phyloP scores from a whole-genome alignment of 2,888 invertebrate genomes.

The Pocota personata region DNA sequence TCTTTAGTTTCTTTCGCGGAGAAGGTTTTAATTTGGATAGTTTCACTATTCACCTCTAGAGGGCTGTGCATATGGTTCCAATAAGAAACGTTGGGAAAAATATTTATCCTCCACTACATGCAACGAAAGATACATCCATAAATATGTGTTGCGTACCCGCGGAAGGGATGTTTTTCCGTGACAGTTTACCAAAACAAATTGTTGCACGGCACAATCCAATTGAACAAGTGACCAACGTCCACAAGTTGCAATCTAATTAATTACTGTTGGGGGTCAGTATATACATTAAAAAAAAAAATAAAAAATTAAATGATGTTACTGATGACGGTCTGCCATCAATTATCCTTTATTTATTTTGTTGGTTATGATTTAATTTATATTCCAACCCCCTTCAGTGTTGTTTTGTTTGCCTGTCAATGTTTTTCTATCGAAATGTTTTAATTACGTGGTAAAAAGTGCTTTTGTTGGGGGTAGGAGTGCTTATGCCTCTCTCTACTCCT shows the following conservation, averaged over 20 bases:
- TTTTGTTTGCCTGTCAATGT: background rate
- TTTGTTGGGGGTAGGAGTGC: background rate
- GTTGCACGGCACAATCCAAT: too few relatives aligned
- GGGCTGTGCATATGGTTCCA: background rate
- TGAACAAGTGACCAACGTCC: too few relatives aligned
- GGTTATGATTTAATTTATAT: constrained; percentile 14
- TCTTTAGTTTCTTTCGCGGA: background rate
- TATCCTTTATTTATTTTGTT: constrained; percentile 13
- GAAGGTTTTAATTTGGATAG: background rate
- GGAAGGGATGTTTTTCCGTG: too few relatives aligned
- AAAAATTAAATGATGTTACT: background rate
- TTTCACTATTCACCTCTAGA: constrained; percentile 30
- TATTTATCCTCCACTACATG: too few relatives aligned
- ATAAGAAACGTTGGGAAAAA: background rate
- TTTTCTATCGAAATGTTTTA: background rate
- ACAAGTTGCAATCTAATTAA: background rate
- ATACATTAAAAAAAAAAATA: background rate
- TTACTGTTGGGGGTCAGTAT: background rate
- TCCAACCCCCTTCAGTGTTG: background rate
- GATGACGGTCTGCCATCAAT: constrained; percentile 1
- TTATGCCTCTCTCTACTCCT: too few relatives aligned
- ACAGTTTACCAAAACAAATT: too few relatives aligned
- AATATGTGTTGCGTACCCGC: too few relatives aligned
- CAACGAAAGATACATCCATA: too few relatives aligned
- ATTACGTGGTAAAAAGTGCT: background rate